Evolutionary conservation across 2,888 invertebrate genomes (phyloP).

Genomic region (Amaurobius ferox): DNA sequence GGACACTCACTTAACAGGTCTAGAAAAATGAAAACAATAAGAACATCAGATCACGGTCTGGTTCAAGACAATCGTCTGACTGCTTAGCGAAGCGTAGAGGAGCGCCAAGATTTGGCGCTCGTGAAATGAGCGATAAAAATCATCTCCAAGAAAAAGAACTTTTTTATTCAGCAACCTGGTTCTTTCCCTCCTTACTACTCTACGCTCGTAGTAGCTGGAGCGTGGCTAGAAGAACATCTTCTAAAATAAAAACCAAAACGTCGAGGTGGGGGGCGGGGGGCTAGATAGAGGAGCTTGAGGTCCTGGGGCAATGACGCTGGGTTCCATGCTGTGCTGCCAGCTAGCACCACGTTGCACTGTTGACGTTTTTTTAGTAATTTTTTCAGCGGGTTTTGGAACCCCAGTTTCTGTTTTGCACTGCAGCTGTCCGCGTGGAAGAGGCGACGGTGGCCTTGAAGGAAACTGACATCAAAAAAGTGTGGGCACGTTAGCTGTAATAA

Average conservation of each 20-base stretch:
- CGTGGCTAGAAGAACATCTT: slow-evolving; percentile 53
- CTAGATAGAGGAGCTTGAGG: slow-evolving; percentile 30
- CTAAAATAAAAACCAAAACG: slow-evolving; percentile 30
- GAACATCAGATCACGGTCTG: not conserved
- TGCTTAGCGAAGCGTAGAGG: slow-evolving; percentile 15
- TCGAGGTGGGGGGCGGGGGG: slow-evolving; percentile 17
- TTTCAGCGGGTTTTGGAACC: not conserved
- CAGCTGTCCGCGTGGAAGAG: slow-evolving; percentile 47
- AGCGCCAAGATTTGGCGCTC: slow-evolving; percentile 57
- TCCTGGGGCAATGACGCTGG: slow-evolving; percentile 64
- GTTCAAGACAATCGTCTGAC: not conserved
- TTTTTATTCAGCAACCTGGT: slow-evolving; percentile 31
- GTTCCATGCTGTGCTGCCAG: slow-evolving; percentile 42
- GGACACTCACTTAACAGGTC: not conserved
- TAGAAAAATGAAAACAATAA: not conserved
- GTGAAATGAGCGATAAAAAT: slow-evolving; percentile 36
- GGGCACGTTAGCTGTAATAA: too few relatives aligned
- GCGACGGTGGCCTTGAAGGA: slow-evolving; percentile 8
- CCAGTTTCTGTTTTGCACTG: not conserved
- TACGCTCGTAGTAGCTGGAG: slow-evolving; percentile 66
- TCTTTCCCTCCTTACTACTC: slow-evolving; percentile 42
- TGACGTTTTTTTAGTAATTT: slow-evolving; percentile 47
- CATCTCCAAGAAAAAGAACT: slow-evolving; percentile 9
- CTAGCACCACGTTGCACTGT: slow-evolving; percentile 54
- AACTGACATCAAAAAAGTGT: not conserved